phyloP scores from a whole-genome alignment of 2,888 invertebrate genomes.

The Hipparchia sbordonii region DNA sequence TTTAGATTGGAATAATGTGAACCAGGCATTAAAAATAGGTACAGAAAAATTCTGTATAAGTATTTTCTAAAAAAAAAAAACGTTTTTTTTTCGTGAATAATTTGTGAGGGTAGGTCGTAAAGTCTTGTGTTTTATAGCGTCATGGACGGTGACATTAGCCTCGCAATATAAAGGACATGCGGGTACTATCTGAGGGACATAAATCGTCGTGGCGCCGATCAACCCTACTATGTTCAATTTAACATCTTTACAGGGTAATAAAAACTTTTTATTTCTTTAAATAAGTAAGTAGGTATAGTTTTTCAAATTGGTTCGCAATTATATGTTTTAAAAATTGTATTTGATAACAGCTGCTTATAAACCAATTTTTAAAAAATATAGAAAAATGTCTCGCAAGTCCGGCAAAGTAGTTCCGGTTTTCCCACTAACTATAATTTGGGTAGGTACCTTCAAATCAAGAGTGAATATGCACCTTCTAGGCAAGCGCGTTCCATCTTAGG shows the following conservation, averaged over 20 bases:
- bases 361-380: too few species aligned
- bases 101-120: conserved; percentile 23
- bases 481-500: too few species aligned
- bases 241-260: neutral
- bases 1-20: too few species aligned
- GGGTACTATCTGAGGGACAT: conserved; percentile 10
- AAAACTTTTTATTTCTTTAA: neutral
- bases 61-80: too few species aligned
- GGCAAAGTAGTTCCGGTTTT: too few species aligned
- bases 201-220: conserved; percentile 15
- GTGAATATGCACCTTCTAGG: too few species aligned
- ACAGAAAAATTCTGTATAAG: too few species aligned
- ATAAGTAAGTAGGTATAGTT: neutral
- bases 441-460: too few species aligned
- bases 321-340: neutral
- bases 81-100: conserved; percentile 17
- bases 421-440: too few species aligned
- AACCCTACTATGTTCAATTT: conserved; percentile 5
- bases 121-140: conserved; percentile 17
- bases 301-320: neutral
- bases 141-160: conserved; percentile 17
- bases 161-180: conserved; percentile 17
- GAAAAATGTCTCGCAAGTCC: too few species aligned
- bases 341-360: too few species aligned
- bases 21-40: too few species aligned